phyloP scores from a whole-genome alignment of 2,113 vertebrate genomes.

The Cyphomyrus discorhynchus region DNA sequence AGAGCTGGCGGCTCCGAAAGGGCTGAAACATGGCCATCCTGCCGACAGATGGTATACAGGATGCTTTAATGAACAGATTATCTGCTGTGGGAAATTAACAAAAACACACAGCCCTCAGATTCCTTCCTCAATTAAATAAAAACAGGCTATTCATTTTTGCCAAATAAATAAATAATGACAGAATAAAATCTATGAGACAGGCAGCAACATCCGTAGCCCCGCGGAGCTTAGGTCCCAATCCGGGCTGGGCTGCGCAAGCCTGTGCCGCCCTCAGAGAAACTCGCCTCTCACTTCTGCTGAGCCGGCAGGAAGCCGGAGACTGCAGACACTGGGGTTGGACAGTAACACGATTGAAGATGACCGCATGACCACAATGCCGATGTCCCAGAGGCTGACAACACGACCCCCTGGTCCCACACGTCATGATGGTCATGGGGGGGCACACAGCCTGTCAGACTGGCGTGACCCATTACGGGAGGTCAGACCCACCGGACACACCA shows the following conservation, averaged over 20 bases:
- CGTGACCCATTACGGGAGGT: background rate
- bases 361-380: background rate
- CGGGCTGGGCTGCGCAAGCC: background rate
- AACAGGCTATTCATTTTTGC: background rate
- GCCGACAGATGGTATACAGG: background rate
- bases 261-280: background rate
- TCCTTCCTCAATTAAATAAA: background rate
- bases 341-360: background rate
- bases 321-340: background rate
- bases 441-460: background rate
- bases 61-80: slow-evolving; percentile 4
- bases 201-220: background rate
- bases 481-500: background rate
- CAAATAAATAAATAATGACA: background rate
- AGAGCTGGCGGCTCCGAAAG: background rate
- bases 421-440: background rate
- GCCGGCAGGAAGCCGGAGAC: background rate
- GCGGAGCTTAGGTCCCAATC: background rate
- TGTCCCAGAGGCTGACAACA: background rate
- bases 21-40: background rate
- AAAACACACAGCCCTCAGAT: background rate
- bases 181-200: background rate
- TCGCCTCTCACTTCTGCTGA: background rate
- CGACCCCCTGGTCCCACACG: no score
- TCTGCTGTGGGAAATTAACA: slow-evolving; percentile 9